A percentile compares a stretch with the other conserved stretches of the same genome.
phyloP scores from a whole-genome alignment of 2,797 vertebrate species.

The Catharus ustulatus region DNA sequence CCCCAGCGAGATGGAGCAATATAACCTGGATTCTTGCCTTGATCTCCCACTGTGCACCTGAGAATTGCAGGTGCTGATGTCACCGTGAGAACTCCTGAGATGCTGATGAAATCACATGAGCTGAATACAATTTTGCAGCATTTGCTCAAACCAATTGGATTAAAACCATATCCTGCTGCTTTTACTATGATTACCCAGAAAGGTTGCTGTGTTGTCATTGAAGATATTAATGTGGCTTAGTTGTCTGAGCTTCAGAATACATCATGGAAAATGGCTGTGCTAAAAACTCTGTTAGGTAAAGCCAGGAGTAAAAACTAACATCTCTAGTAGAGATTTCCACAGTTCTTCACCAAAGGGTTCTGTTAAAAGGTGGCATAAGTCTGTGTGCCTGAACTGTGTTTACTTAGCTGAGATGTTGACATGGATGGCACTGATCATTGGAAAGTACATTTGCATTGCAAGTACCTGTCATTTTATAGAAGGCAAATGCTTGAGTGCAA shows the following conservation, averaged over 20 bases:
- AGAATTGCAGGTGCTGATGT: background rate
- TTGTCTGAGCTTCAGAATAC: background rate
- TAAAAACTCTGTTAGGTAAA: background rate
- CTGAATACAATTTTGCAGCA: background rate
- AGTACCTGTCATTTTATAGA: slow-evolving; percentile 11
- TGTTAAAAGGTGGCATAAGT: background rate
- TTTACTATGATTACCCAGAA: background rate
- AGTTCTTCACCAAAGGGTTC: background rate
- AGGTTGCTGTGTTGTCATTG: background rate
- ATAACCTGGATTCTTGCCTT: background rate
- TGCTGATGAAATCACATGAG: background rate
- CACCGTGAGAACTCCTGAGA: background rate
- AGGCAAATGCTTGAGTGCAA: slow-evolving; percentile 36
- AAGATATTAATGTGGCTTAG: background rate
- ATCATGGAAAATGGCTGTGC: background rate
- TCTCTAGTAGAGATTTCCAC: background rate
- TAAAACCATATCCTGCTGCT: background rate
- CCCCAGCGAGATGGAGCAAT: background rate
- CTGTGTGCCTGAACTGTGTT: background rate
- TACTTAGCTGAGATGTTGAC: background rate
- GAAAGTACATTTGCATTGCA: background rate
- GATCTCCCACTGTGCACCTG: background rate
- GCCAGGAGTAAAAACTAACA: background rate
- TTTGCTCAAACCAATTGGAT: background rate
- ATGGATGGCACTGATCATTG: background rate